phyloP scores from a whole-genome alignment of 2,888 invertebrate species.

The Callyntrura sp. region DNA sequence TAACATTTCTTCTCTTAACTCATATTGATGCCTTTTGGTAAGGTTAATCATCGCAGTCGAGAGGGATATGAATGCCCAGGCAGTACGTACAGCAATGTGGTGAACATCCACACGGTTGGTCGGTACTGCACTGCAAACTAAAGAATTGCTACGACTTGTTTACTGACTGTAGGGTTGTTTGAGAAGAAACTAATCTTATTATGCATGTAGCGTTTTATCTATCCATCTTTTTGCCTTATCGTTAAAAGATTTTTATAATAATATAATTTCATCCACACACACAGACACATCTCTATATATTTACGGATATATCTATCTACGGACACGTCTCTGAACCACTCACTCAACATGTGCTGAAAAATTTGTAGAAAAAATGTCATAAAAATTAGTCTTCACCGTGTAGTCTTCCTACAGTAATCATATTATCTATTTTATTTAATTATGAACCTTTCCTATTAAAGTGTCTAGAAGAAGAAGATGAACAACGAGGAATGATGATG shows the following conservation, averaged over 20 bases:
- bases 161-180: neutral
- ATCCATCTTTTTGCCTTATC: slow-evolving; percentile 28
- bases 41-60: neutral
- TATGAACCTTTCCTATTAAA: slow-evolving; percentile 14
- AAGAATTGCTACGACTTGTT: slow-evolving; percentile 6
- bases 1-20: slow-evolving; percentile 21
- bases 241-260: slow-evolving; percentile 27
- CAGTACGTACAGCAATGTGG: neutral
- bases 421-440: slow-evolving; percentile 65
- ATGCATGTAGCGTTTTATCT: slow-evolving; percentile 44
- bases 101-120: neutral
- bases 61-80: neutral
- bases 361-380: slow-evolving; percentile 34
- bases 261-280: slow-evolving; percentile 15
- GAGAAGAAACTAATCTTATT: slow-evolving; percentile 53
- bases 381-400: slow-evolving; percentile 53
- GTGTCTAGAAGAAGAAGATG: slow-evolving; percentile 28
- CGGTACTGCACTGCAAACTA: neutral
- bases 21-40: slow-evolving; percentile 12
- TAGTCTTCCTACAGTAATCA: slow-evolving; percentile 54
- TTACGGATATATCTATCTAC: neutral
- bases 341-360: slow-evolving; percentile 29
- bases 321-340: slow-evolving; percentile 11
- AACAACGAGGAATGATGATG: neutral
- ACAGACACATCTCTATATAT: neutral